Evolutionary conservation across 2,888 invertebrate genomes (phyloP).

Genomic region (Coleophora flavipennella): DNA sequence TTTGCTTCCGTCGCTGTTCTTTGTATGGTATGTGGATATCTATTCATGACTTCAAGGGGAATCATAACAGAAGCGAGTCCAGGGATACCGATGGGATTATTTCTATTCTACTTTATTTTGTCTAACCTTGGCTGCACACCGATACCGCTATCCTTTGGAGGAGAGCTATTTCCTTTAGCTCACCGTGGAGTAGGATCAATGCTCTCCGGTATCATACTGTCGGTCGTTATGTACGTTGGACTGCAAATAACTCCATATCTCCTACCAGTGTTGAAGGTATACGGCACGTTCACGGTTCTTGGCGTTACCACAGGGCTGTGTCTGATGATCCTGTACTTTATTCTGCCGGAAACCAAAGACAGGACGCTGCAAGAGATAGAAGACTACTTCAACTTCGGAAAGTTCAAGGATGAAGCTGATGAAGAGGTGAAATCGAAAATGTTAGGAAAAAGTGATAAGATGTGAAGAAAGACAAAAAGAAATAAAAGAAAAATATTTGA

Average conservation of each 20-base stretch:
- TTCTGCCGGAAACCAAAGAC: constrained; percentile 51
- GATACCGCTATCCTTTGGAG: constrained; percentile 23
- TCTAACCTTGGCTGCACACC: constrained; percentile 25
- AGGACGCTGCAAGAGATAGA: too few relatives aligned
- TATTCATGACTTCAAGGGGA: constrained; percentile 15
- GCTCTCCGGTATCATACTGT: constrained; percentile 19
- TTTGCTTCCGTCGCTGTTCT: constrained; percentile 18
- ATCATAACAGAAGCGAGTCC: constrained; percentile 14
- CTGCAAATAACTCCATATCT: too few relatives aligned
- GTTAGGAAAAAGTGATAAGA: too few relatives aligned
- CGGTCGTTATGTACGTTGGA: too few relatives aligned
- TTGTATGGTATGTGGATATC: constrained; percentile 16
- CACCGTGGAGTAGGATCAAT: constrained; percentile 22
- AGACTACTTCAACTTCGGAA: constrained; percentile 42
- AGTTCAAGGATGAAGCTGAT: not conserved
- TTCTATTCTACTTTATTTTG: constrained; percentile 23
- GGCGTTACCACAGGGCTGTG: constrained; percentile 17
- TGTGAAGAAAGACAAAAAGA: too few relatives aligned
- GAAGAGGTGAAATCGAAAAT: not conserved
- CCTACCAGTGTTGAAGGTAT: too few relatives aligned
- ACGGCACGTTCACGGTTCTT: constrained; percentile 20
- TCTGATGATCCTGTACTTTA: constrained; percentile 22
- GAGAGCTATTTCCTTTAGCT: constrained; percentile 27
- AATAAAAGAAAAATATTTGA: too few relatives aligned
- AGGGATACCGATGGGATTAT: constrained; percentile 20